Conservation (phyloP, 2,113 vertebrate species). For the Serilophus lunatus region DNA sequence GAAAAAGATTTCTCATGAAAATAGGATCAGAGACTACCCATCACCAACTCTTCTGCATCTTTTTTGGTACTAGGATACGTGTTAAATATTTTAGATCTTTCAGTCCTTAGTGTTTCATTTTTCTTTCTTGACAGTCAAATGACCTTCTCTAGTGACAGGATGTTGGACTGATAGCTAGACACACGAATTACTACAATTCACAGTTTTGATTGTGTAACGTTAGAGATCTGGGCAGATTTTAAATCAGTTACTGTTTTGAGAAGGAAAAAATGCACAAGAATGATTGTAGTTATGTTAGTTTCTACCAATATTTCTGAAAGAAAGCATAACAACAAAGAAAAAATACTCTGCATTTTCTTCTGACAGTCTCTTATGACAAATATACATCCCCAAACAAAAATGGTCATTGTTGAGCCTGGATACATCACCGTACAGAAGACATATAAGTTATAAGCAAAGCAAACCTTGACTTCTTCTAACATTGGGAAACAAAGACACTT, state of each 20-base stretch:
- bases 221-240: not conserved
- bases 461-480: not conserved
- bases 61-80: not conserved
- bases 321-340: not conserved
- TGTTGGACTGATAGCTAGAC: not conserved
- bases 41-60: not conserved
- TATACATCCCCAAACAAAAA: fast-evolving
- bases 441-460: not conserved
- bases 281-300: not conserved
- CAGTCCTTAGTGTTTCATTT: not conserved
- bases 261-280: not conserved
- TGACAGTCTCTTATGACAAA: not conserved
- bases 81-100: not conserved
- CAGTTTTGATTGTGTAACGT: not conserved
- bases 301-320: not conserved
- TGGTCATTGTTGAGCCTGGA: not conserved
- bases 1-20: not conserved
- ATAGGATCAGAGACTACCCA: not conserved
- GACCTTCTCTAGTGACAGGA: not conserved
- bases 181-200: not conserved
- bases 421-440: not conserved
- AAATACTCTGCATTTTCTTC: not conserved
- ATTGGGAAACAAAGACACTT: not conserved
- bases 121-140: not conserved
- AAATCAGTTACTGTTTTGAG: not conserved